Evolutionary conservation across 2,113 vertebrate species (phyloP), one percentile per base, ranked within the genome.

Genomic region (Atrichornis clamosus): DNA sequence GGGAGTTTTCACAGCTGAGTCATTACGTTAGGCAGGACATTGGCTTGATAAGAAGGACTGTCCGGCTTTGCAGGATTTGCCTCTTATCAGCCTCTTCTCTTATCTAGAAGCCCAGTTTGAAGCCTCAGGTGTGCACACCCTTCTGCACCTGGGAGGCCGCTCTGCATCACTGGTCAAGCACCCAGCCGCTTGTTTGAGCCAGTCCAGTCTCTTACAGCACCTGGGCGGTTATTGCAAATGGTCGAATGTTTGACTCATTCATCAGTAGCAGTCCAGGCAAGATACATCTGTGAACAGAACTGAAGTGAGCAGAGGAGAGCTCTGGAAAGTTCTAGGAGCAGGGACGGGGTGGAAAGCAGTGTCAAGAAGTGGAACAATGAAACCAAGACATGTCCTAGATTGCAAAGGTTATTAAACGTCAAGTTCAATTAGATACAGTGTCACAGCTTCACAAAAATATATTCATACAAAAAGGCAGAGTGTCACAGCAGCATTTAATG

Each of bases 371-470:
- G 13, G n/a, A 86, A 80, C 28, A 44, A 47, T 37, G 56, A 58
- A 91, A 63, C 46, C 63, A 39, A 44, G 41, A 41, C 9, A 33
- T 6, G 7, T 28, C 46, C 26, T 78, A 46, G 17, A 67, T 19
- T 32, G 63, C 22, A 80, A 90, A 88, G 11, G 62, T 96, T 93
- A 94, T 95, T 96, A 89, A 96, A 78, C 85, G 90, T 27, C 44
- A 80, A 88, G 10, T 63, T 72, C 30, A 91, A 86, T 55, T 95
- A 93, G 78, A 78, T 78, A 89, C 47, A 91, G 23, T 39, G 10
- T 39, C 44, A 59, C 41, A 86, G 13, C 72, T 42, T 94, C 88
- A 90, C 70, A 96, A 88, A 93, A 85, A 27, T 62, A 2, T 79
- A 46, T 56, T 81, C 5, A 44, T 62, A 74, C 17, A 76, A 87